phyloP scores from a whole-genome alignment of 2,797 vertebrate genomes.

The Phoeniculus purpureus region DNA sequence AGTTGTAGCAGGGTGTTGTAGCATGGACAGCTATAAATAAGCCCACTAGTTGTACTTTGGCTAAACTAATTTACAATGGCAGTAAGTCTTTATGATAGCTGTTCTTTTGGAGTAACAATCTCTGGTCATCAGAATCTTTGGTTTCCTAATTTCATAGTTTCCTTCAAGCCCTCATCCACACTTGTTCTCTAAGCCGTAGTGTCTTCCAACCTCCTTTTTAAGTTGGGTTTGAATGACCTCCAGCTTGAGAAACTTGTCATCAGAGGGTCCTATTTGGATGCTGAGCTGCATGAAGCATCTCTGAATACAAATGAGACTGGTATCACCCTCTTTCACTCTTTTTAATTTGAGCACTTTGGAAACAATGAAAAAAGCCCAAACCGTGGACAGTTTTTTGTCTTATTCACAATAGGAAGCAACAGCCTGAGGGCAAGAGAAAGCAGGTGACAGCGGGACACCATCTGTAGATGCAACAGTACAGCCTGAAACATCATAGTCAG shows the following conservation, averaged over 20 bases:
- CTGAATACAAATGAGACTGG: not conserved
- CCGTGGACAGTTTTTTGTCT: not conserved
- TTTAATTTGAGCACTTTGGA: not conserved
- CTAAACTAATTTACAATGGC: not conserved
- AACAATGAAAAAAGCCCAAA: not conserved
- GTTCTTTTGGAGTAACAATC: constrained; percentile 43
- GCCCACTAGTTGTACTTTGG: not conserved
- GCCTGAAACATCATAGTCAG: not conserved
- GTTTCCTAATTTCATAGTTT: not conserved
- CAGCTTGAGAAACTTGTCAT: not conserved
- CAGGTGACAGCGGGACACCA: not conserved
- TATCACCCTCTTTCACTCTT: not conserved
- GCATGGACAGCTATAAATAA: not conserved
- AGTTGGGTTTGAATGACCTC: not conserved
- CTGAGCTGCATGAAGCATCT: not conserved
- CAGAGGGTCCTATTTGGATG: not conserved
- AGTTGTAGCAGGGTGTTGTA: not conserved
- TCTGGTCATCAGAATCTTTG: not conserved
- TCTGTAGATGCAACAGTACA: not conserved
- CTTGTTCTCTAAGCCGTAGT: not conserved
- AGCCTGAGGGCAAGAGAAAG: not conserved
- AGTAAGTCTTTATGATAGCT: not conserved
- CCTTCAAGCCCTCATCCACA: not conserved
- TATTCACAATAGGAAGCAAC: not conserved
- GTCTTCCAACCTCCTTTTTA: not conserved